phyloP scores from a whole-genome alignment of 2,797 vertebrate genomes.

The Rhinella marina region DNA sequence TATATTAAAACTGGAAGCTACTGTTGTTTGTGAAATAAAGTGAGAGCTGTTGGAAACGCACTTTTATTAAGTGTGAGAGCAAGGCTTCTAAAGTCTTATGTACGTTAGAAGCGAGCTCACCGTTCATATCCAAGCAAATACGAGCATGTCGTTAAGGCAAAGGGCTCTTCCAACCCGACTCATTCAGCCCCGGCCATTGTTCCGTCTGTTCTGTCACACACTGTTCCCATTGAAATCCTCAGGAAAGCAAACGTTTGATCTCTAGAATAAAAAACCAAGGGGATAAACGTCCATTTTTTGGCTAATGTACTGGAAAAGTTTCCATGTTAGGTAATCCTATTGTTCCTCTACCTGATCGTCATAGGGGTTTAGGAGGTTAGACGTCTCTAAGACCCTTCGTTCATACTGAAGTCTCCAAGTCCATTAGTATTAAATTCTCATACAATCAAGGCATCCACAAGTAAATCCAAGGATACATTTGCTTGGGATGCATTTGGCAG shows the following conservation, averaged over 20 bases:
- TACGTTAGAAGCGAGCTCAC: slow-evolving; percentile 17
- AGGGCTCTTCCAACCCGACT: slow-evolving; percentile 25
- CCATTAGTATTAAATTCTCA: slow-evolving; percentile 64
- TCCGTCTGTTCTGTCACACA: background rate
- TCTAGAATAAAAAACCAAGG: slow-evolving; percentile 54
- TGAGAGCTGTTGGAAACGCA: slow-evolving; percentile 53
- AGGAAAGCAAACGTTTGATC: slow-evolving; percentile 61
- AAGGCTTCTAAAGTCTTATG: slow-evolving; percentile 43
- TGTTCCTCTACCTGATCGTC: slow-evolving; percentile 60
- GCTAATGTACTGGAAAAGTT: slow-evolving; percentile 57
- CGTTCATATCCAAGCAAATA: slow-evolving; percentile 30
- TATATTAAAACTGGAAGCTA: slow-evolving; percentile 60
- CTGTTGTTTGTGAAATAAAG: slow-evolving; percentile 60
- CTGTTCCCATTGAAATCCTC: slow-evolving; percentile 60
- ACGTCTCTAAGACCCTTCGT: background rate
- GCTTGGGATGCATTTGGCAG: slow-evolving; percentile 66
- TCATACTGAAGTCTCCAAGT: slow-evolving; percentile 55
- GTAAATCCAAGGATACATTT: slow-evolving; percentile 68
- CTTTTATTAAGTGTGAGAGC: slow-evolving; percentile 60
- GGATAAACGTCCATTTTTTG: slow-evolving; percentile 63
- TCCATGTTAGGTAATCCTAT: slow-evolving; percentile 64
- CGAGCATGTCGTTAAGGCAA: slow-evolving; percentile 35
- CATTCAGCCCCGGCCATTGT: slow-evolving; percentile 17
- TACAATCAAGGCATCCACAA: slow-evolving; percentile 51
- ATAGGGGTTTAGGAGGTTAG: background rate